Evolutionary conservation across 1,140 invertebrate species (phyloP).

Genomic region (Drosophila azteca): DNA sequence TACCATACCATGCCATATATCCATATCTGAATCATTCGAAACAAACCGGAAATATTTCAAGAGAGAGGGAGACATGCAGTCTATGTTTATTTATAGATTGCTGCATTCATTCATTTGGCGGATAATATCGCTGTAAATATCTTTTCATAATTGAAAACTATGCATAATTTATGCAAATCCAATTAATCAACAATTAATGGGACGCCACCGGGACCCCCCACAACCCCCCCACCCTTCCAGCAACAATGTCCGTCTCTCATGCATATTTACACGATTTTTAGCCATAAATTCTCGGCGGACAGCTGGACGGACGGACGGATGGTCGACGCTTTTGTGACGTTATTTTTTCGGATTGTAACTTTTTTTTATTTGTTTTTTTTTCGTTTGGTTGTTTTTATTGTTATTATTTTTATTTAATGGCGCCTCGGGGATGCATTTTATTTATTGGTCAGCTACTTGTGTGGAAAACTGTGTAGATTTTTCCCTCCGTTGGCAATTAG

Average conservation of each 20-base stretch:
- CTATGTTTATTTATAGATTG: conserved; percentile 55
- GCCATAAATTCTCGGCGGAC: conserved; percentile 53
- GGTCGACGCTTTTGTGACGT: conserved; percentile 15
- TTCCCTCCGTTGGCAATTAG: conserved; percentile 64
- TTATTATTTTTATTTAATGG: conserved; percentile 32
- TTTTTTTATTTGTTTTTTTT: conserved; percentile 16
- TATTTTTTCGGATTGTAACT: conserved; percentile 23
- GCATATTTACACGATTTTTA: conserved; percentile 76
- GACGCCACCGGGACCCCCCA: background rate
- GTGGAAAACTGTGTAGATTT: conserved; percentile 51
- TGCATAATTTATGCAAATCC: conserved; percentile 73
- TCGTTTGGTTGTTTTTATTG: conserved; percentile 8
- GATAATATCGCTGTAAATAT: conserved; percentile 36
- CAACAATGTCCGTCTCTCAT: conserved; percentile 26
- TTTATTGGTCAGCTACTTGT: conserved; percentile 64
- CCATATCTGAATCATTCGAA: conserved; percentile 15
- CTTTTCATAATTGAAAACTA: conserved; percentile 61
- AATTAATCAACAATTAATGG: conserved; percentile 70
- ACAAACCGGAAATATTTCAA: conserved; percentile 34
- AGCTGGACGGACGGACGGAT: too few relatives aligned
- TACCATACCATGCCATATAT: too few relatives aligned
- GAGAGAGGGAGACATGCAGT: conserved; percentile 34
- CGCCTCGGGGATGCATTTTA: conserved; percentile 53
- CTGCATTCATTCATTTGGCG: conserved; percentile 35
- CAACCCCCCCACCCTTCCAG: background rate